Evolutionary conservation across 1,140 invertebrate species (phyloP).

Genomic region (Tetramorium alpestre): DNA sequence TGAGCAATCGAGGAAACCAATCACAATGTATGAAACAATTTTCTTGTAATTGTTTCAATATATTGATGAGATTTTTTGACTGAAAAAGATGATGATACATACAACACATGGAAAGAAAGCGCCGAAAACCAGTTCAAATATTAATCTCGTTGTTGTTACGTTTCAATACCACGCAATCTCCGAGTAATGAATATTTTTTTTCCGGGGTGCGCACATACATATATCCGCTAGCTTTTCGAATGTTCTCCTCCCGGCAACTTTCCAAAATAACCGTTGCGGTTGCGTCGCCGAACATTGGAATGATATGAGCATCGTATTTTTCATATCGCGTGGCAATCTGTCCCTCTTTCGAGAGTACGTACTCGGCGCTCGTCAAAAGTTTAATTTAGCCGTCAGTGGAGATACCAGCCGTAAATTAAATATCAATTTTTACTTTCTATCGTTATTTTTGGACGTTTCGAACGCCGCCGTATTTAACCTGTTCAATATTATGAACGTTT

Average conservation of each 20-base stretch:
- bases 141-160: conserved; percentile 56
- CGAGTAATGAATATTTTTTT: conserved; percentile 71
- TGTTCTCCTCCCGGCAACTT: conserved; percentile 63
- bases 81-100: conserved; percentile 42
- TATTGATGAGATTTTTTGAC: conserved; percentile 49
- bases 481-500: neutral
- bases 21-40: conserved; percentile 37
- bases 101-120: conserved; percentile 55
- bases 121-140: conserved; percentile 56
- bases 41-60: conserved; percentile 35
- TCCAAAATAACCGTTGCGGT: conserved; percentile 66
- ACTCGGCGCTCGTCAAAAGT: conserved; percentile 56
- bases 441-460: conserved; percentile 16
- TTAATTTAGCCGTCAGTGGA: conserved; percentile 64
- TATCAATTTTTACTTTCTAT: conserved; percentile 54
- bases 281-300: conserved; percentile 64
- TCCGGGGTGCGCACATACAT: neutral
- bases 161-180: conserved; percentile 64
- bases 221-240: conserved; percentile 52
- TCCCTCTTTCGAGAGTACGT: neutral
- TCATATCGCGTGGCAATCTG: conserved; percentile 61
- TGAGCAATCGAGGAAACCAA: conserved; percentile 45
- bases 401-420: conserved; percentile 59
- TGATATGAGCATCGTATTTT: conserved; percentile 67
- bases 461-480: neutral